phyloP scores from a whole-genome alignment of 64 coral and sea anemone genomes.

The Stichodactyla mertensii region DNA sequence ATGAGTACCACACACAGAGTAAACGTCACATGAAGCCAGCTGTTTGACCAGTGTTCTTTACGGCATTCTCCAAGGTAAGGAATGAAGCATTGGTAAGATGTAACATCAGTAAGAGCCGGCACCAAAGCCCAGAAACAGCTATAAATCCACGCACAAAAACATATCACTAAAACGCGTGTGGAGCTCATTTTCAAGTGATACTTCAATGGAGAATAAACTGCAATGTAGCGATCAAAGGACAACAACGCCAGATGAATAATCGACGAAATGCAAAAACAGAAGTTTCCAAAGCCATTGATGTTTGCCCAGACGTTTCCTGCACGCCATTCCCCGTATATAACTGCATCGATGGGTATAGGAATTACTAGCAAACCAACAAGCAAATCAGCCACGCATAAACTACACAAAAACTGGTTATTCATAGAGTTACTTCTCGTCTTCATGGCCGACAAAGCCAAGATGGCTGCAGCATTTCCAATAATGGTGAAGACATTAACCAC shows the following conservation, averaged over 20 bases:
- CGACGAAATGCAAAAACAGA: conserved; percentile 87
- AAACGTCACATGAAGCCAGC: conserved; percentile 24
- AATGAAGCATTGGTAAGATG: conserved; percentile 82
- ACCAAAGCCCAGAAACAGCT: conserved; percentile 58
- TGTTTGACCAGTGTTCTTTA: conserved; percentile 56
- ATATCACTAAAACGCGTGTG: conserved; percentile 25
- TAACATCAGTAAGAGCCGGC: conserved; percentile 53
- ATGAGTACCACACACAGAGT: conserved; percentile 45
- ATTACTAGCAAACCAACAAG: conserved; percentile 69
- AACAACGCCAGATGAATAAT: conserved; percentile 78
- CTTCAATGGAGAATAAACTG: conserved; percentile 39
- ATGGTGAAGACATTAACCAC: conserved; percentile 47
- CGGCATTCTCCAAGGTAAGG: conserved; percentile 71
- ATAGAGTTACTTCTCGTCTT: conserved; percentile 27
- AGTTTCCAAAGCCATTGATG: conserved; percentile 75
- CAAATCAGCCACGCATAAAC: conserved; percentile 63
- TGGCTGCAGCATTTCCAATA: conserved; percentile 51
- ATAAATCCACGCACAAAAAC: conserved; percentile 47
- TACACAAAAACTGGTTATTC: conserved; percentile 66
- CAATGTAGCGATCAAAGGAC: conserved; percentile 66
- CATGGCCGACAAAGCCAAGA: conserved; percentile 38
- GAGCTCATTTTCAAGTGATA: conserved; percentile 43
- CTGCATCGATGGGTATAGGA: conserved; percentile 59
- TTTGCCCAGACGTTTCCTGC: conserved; percentile 58
- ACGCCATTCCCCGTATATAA: conserved; percentile 57